Percentiles rank a stretch among this genome's conserved stretches.
These are phyloP conservation scores for Meghimatium bilineatum DNA, from an alignment of 2,888 invertebrate genomes.

Conservation along the genomic window DNA sequence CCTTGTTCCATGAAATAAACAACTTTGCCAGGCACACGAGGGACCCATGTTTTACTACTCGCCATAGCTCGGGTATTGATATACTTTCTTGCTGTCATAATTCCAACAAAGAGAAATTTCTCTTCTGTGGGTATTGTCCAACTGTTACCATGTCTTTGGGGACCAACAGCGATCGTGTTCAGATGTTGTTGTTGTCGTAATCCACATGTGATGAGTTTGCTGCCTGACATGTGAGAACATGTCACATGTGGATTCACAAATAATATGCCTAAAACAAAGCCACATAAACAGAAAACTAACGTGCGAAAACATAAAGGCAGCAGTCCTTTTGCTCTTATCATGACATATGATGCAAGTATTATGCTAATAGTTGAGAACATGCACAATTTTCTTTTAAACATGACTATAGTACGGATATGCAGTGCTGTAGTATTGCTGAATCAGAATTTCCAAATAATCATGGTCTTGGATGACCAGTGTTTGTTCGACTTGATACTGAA, in stretches of 20 bases:
- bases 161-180: too few species aligned
- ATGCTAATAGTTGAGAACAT: too few species aligned
- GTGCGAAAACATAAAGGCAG: background rate
- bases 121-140: background rate
- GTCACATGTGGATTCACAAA: background rate
- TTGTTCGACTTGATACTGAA: too few species aligned
- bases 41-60: constrained; percentile 95
- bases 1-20: constrained; percentile 86
- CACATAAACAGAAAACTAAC: background rate
- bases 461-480: too few species aligned
- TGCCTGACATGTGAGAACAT: too few species aligned
- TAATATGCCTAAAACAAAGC: background rate
- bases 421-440: too few species aligned
- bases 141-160: too few species aligned
- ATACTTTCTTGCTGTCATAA: constrained; percentile 96
- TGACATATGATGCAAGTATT: too few species aligned
- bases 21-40: constrained; percentile 89
- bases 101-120: constrained; percentile 82
- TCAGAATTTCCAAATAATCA: too few species aligned
- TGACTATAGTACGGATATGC: too few species aligned
- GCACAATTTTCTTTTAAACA: too few species aligned
- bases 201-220: background rate
- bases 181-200: background rate
- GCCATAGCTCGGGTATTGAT: constrained; percentile 90
- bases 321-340: background rate